A percentile compares a stretch with the other conserved stretches of the same genome.
phyloP scores from a whole-genome alignment of 2,888 invertebrate genomes.

The Sesamia inferens region DNA sequence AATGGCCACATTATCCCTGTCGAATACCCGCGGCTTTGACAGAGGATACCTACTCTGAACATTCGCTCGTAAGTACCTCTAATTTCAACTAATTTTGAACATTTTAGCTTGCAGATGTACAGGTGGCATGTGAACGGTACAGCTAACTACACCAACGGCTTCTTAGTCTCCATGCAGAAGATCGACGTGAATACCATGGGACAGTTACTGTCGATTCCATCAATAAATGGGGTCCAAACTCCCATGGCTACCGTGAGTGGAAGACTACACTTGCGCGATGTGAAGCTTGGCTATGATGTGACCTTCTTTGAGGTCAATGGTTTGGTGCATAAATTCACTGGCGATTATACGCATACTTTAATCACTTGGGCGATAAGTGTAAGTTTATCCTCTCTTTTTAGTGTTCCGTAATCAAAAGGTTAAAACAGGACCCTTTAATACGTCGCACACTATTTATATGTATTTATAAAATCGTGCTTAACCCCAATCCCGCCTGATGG shows the following conservation, averaged over 20 bases:
- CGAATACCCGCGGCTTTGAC: no score
- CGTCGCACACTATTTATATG: no score
- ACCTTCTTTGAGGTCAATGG: conserved; percentile 63
- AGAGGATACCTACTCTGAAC: no score
- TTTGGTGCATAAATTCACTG: conserved; percentile 68
- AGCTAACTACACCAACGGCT: conserved; percentile 77
- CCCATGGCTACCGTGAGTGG: conserved; percentile 63
- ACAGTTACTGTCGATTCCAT: conserved; percentile 27
- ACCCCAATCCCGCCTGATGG: no score
- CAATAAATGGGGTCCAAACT: conserved; percentile 41
- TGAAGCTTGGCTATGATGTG: conserved; percentile 76
- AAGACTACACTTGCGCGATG: conserved; percentile 65
- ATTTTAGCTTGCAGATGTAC: conserved; percentile 72
- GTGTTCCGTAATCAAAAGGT: no score
- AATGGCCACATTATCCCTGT: no score
- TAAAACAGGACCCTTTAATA: not conserved
- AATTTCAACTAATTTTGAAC: not conserved
- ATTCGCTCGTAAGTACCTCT: no score
- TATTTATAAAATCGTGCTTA: no score
- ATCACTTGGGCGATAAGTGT: conserved; percentile 7
- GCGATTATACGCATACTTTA: conserved; percentile 61
- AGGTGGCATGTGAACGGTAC: conserved; percentile 73
- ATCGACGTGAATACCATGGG: conserved; percentile 67
- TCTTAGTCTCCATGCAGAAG: conserved; percentile 76
- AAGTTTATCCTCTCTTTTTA: conserved; percentile 15